Conservation (phyloP, 2,113 vertebrate genomes). For the Oophaga pumilio region DNA sequence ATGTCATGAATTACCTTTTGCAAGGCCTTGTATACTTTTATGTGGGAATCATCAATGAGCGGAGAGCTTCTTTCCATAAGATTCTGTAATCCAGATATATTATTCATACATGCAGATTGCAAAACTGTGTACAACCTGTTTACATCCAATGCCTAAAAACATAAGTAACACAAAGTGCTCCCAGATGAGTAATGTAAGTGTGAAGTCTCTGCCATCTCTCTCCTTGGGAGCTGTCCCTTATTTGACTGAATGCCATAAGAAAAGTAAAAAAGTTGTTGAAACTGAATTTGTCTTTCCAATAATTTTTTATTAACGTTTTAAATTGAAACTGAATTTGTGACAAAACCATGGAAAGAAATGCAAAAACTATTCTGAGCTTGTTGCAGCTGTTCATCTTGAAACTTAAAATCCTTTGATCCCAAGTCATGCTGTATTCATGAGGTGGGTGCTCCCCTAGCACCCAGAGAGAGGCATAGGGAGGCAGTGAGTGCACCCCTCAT, state of each 20-base stretch:
- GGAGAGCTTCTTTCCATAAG: not conserved
- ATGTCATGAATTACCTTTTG: not conserved
- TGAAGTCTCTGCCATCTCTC: not conserved
- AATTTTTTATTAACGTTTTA: too few species aligned
- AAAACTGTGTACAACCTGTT: not conserved
- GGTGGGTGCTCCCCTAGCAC: too few species aligned
- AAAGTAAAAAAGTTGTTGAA: not conserved
- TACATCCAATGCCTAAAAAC: not conserved
- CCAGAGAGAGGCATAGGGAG: too few species aligned
- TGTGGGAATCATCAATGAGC: not conserved
- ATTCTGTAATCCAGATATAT: not conserved
- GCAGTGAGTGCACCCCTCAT: too few species aligned
- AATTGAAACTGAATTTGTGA: not conserved
- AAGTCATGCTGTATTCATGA: not conserved
- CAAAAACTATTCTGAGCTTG: not conserved
- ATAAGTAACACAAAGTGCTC: not conserved
- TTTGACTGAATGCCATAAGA: not conserved
- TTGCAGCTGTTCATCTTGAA: not conserved
- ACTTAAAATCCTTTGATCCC: not conserved
- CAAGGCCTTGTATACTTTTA: not conserved
- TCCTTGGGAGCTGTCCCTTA: not conserved
- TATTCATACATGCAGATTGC: not conserved
- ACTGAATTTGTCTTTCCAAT: too few species aligned
- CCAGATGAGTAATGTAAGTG: not conserved
- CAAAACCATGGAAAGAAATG: not conserved